These are phyloP conservation scores for Myotis daubentonii DNA, from an alignment of 2,797 vertebrate species.

Conservation along the genomic window DNA sequence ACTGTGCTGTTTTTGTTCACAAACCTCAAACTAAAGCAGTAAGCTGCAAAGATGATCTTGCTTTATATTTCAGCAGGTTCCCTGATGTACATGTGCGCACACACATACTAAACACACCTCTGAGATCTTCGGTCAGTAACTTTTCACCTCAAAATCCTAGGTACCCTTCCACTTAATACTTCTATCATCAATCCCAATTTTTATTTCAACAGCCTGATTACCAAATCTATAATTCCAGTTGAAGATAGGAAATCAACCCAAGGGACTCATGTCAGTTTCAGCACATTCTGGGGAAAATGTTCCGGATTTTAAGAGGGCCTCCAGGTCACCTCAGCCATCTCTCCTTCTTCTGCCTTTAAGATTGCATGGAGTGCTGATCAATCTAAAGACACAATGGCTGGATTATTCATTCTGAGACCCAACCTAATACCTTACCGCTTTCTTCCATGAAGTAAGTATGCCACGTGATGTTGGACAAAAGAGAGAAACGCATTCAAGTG, in stretches of 20 bases:
- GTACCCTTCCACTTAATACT: not conserved
- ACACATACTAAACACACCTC: not conserved
- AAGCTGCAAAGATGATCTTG: not conserved
- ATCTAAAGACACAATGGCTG: not conserved
- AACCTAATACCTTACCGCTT: not conserved
- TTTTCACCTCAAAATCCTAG: not conserved
- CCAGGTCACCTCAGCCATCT: not conserved
- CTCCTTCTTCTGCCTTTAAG: not conserved
- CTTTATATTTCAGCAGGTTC: not conserved
- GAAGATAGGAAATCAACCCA: not conserved
- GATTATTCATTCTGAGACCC: not conserved
- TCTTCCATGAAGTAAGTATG: not conserved
- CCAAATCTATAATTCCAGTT: not conserved
- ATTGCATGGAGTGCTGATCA: not conserved
- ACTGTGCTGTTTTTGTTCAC: not conserved
- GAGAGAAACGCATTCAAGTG: not conserved
- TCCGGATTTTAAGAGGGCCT: not conserved
- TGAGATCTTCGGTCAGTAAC: not conserved
- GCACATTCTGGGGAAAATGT: not conserved
- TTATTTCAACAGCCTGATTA: not conserved
- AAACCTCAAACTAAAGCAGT: not conserved
- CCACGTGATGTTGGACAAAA: not conserved
- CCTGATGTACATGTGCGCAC: accelerated
- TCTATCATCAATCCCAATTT: not conserved
- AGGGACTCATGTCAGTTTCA: not conserved